A percentile compares a stretch with the other conserved stretches of the same genome.
Conservation (phyloP, 2,113 vertebrate species). For the Mohoua ochrocephala region DNA sequence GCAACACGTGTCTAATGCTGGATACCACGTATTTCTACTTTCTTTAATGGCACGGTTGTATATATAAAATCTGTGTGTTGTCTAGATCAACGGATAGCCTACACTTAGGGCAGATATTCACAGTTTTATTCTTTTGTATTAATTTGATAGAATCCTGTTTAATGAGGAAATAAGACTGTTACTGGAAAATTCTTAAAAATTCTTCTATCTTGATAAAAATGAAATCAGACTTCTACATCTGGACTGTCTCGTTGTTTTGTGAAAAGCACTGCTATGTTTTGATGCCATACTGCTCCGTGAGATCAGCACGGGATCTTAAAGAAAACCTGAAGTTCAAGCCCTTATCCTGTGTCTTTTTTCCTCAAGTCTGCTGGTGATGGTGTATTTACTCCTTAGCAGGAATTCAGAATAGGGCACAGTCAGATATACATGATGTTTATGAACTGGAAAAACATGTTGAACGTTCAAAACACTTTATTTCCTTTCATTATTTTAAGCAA, state of each 20-base stretch:
- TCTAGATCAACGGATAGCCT: background rate
- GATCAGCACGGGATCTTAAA: background rate
- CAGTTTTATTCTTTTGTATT: background rate
- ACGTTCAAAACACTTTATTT: background rate
- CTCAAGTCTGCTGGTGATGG: background rate
- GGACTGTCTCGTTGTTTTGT: background rate
- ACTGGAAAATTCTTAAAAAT: background rate
- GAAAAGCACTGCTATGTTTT: background rate
- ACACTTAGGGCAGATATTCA: background rate
- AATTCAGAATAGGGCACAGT: background rate
- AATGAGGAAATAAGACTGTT: background rate
- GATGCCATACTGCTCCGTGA: background rate
- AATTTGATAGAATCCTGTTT: background rate
- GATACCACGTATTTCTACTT: background rate
- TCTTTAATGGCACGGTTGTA: background rate
- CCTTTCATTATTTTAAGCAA: background rate
- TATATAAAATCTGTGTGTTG: background rate
- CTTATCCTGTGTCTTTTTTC: background rate
- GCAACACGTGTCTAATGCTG: background rate
- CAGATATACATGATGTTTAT: background rate
- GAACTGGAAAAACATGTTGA: background rate
- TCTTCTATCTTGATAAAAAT: background rate
- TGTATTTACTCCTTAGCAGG: background rate
- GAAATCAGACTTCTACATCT: background rate
- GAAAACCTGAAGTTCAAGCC: background rate